Base-by-base conservation (phyloP, 1,140 invertebrate species). In the Reticulitermes speratus region DNA sequence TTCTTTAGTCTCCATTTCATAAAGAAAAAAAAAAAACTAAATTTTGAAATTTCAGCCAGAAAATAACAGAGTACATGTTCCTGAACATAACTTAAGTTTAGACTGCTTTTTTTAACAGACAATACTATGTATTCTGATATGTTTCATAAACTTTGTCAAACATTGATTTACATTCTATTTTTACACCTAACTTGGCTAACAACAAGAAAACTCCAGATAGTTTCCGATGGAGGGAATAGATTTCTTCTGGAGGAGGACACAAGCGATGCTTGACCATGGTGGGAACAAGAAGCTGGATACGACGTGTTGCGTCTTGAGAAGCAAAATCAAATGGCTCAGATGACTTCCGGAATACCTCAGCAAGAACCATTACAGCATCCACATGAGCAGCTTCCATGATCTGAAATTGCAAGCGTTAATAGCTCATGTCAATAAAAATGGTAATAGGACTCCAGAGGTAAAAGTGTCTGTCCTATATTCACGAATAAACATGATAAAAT, bases 201-300 rank as follows among this genome's bases (percentile, higher is more conserved):
- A 99, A 91, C 52, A 99, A 91, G 92, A 99, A 99, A 11, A 99
- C 95, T 0, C 99, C 99, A 0, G 99, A 99, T 86, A 99, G 93
- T 93, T 99, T 99, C 86, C 99, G 93, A 90, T 99, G 99, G 6
- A 99, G 92, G 0, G 98, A 99, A 91, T 99, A 99, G 87, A 98
- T 98, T 92, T 99, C 98, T 91, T 99, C 98, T 0, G 99, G 99
- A 1, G 99, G 99, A 25, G 99, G 97, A 84, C 97, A 98, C 0
- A 99, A 93, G 87, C 99, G 92, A 89, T 99, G 97, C 83, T 96
- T 94, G 44, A 99, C 91, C 93, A 99, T 99, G 1, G 98, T 96
- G 3, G 98, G 98, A n/a, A 99, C 96, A 12, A 99, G 89, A 21
- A 93, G 90, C 88, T 97, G 95, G 32, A 98, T 96, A 85, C 96